Evolutionary conservation across 2,888 invertebrate species (phyloP).

Genomic region (Helleia helle): DNA sequence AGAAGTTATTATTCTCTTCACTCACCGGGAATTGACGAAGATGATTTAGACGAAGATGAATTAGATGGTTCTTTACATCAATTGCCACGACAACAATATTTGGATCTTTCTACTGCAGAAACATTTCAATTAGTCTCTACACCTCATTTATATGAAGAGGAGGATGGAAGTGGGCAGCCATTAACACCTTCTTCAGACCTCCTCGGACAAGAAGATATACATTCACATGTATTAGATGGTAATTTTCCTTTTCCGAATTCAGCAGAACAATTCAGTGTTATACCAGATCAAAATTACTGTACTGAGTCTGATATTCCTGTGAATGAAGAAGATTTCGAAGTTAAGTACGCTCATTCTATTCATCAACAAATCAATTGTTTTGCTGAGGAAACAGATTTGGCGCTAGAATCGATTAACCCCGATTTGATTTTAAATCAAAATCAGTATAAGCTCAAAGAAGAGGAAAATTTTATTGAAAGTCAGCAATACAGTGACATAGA

Average conservation of each 20-base stretch:
- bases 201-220: constrained; percentile 63
- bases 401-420: constrained; percentile 43
- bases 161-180: constrained; percentile 73
- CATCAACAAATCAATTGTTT: constrained; percentile 45
- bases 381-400: constrained; percentile 33
- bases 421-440: constrained; percentile 42
- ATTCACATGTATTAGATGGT: constrained; percentile 59
- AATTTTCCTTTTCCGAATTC: constrained; percentile 67
- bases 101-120: constrained; percentile 74
- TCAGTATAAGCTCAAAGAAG: constrained; percentile 49
- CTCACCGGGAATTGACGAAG: constrained; percentile 61
- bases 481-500: constrained; percentile 62
- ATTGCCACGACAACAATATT: constrained; percentile 72
- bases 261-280: constrained; percentile 67
- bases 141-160: constrained; percentile 74
- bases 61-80: constrained; percentile 51
- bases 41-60: constrained; percentile 61
- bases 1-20: constrained; percentile 61
- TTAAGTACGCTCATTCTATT: constrained; percentile 62
- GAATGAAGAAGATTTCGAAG: constrained; percentile 53
- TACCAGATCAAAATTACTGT: constrained; percentile 56
- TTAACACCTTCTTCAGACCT: constrained; percentile 66
- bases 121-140: constrained; percentile 77
- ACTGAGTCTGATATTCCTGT: constrained; percentile 56
- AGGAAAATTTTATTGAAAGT: constrained; percentile 51